These are phyloP conservation scores for Helicoverpa zea DNA, from an alignment of 1,140 invertebrate genomes.

Conservation along the genomic window DNA sequence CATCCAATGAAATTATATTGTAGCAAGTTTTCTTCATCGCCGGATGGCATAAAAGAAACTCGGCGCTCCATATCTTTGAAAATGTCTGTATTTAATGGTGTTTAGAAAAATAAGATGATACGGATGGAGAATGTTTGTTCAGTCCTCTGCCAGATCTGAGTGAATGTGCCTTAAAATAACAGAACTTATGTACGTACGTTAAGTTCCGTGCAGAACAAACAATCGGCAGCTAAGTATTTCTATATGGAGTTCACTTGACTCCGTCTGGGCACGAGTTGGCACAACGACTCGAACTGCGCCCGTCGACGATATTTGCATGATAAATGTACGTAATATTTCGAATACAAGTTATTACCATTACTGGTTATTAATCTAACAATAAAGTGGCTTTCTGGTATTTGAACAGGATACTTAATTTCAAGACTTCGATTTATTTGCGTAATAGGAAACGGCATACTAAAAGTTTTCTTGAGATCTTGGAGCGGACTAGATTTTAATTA, in stretches of 20 bases:
- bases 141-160: background rate
- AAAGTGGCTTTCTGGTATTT: conserved; percentile 25
- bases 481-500: background rate
- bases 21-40: background rate
- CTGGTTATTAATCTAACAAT: conserved; percentile 38
- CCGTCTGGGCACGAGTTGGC: conserved; percentile 26
- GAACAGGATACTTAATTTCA: conserved; percentile 27
- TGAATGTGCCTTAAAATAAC: conserved; percentile 33
- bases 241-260: conserved; percentile 28
- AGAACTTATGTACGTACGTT: conserved; percentile 10
- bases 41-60: conserved; percentile 3
- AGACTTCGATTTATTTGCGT: conserved; percentile 28
- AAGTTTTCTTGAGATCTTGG: background rate
- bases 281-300: conserved; percentile 21
- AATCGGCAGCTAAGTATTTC: conserved; percentile 35
- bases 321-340: conserved; percentile 38
- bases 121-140: conserved; percentile 18
- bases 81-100: background rate
- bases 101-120: conserved; percentile 26
- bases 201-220: conserved; percentile 46
- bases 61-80: background rate
- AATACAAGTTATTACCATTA: conserved; percentile 33
- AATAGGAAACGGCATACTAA: conserved; percentile 25
- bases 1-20: conserved; percentile 27
- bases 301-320: conserved; percentile 40